Evolutionary conservation across 2,888 invertebrate species (phyloP), one percentile per base, ranked within the genome.

Genomic region (Pristionchus mayeri): DNA sequence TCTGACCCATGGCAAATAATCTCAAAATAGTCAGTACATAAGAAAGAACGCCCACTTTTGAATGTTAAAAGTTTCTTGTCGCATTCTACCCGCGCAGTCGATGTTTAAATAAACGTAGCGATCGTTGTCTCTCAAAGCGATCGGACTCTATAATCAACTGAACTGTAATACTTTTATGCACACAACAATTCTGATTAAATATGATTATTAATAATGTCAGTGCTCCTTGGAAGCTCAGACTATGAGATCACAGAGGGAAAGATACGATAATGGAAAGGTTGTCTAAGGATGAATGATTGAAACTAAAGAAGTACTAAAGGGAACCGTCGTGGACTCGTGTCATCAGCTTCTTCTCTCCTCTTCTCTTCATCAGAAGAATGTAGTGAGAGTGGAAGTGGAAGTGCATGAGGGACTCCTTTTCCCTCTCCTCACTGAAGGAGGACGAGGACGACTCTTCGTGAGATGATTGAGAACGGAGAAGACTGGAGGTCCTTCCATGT

Each of bases 401-500:
- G 67, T 67, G 37, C 67, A 67, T 37, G 71, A 82, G n/a, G 44
- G 44, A 37, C 67, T 67, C 27, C 67, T 67, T 21, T 34, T 67
- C 21, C 67, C 40, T 48, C 85, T 84, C 67, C 87, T 86, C 27
- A 76, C 83, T 27, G 67, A 27, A 1, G 88, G 88, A 34, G 87
- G 87, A 16, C 86, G 86, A 44, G 89, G 86, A 13, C 90, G 87
- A 40, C 83, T 37, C 67, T 89, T 90, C 0, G 88, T 90, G 34
- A 86, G 86, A 82, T 90, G 89, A 2, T 44, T 60, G 11, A 90
- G 84, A 0, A 87, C 81, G 54, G 88, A 85, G 75, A 91, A 88
- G 34, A 92, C 88, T 9, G 92, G 92, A n/a, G 92, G 92, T 18
- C 88, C 87, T 30, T 86, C 85, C 60, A 91, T 75, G 84, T 92